Percentiles rank a stretch among this genome's conserved stretches.
phyloP scores from a whole-genome alignment of 1,140 invertebrate genomes.

The Drosophila nikananu region DNA sequence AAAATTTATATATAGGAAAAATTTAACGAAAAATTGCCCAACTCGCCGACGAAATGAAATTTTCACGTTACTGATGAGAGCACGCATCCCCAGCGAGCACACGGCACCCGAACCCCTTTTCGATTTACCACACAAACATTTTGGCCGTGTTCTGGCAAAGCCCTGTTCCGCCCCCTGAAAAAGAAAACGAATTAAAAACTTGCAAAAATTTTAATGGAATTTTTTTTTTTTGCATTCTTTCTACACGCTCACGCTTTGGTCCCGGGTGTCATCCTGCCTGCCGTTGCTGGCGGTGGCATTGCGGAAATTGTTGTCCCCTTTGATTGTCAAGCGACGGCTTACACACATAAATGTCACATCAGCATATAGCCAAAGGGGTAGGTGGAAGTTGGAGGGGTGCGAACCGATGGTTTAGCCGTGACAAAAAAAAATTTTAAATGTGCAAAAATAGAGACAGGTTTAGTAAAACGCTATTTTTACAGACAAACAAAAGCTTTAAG shows the following conservation, averaged over 20 bases:
- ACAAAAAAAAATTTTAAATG: constrained; percentile 25
- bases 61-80: constrained; percentile 69
- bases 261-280: constrained; percentile 49
- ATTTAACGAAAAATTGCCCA: constrained; percentile 57
- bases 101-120: constrained; percentile 44
- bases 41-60: constrained; percentile 71
- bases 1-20: constrained; percentile 50
- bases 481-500: constrained; percentile 29
- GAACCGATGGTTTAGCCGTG: constrained; percentile 12
- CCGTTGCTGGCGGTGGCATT: constrained; percentile 57
- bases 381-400: too few relatives aligned
- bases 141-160: constrained; percentile 38
- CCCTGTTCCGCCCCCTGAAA: constrained; percentile 7
- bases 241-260: constrained; percentile 23
- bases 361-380: constrained; percentile 42
- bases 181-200: constrained; percentile 76
- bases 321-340: constrained; percentile 79
- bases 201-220: constrained; percentile 82
- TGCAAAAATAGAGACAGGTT: constrained; percentile 33
- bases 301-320: constrained; percentile 77
- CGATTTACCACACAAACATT: constrained; percentile 77
- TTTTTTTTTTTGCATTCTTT: constrained; percentile 59
- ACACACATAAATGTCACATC: constrained; percentile 75
- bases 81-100: constrained; percentile 59
- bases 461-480: constrained; percentile 34